Evolutionary conservation across 2,888 invertebrate genomes (phyloP).

Genomic region (Mechanitis mazaeus): DNA sequence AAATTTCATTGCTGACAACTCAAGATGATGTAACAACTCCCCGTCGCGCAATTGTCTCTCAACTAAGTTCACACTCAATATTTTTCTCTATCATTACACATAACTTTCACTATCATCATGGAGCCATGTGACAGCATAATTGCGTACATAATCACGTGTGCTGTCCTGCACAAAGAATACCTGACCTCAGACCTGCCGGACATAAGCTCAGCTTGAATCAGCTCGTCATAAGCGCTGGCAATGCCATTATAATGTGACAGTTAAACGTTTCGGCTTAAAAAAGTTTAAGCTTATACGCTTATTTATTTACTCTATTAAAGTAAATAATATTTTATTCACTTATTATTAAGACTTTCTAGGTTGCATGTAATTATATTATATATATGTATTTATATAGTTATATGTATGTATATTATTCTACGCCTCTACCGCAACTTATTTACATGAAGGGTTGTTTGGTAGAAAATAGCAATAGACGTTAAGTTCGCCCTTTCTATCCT

Average conservation of each 20-base stretch:
- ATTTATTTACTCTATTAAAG: too few relatives aligned
- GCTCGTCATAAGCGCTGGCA: slow-evolving; percentile 45
- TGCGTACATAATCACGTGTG: slow-evolving; percentile 68
- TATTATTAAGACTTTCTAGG: too few relatives aligned
- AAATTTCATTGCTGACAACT: too few relatives aligned
- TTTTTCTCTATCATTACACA: slow-evolving; percentile 55
- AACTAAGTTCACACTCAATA: slow-evolving; percentile 19
- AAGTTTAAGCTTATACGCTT: too few relatives aligned
- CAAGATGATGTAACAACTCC: neutral
- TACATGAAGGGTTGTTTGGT: too few relatives aligned
- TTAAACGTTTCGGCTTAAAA: neutral
- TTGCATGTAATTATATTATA: too few relatives aligned
- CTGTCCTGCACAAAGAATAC: slow-evolving; percentile 60
- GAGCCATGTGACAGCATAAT: slow-evolving; percentile 74
- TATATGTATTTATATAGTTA: too few relatives aligned
- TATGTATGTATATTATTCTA: too few relatives aligned
- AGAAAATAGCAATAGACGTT: too few relatives aligned
- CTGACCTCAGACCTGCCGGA: slow-evolving; percentile 71
- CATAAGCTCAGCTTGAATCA: slow-evolving; percentile 59
- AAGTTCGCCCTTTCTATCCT: too few relatives aligned
- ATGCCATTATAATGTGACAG: slow-evolving; percentile 39
- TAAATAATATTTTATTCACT: too few relatives aligned
- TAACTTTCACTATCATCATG: slow-evolving; percentile 71
- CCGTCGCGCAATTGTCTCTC: neutral
- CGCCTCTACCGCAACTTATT: too few relatives aligned